A percentile compares a stretch with the other conserved stretches of the same genome.
phyloP scores from a whole-genome alignment of 2,113 vertebrate species.

The Bagarius yarrelli region DNA sequence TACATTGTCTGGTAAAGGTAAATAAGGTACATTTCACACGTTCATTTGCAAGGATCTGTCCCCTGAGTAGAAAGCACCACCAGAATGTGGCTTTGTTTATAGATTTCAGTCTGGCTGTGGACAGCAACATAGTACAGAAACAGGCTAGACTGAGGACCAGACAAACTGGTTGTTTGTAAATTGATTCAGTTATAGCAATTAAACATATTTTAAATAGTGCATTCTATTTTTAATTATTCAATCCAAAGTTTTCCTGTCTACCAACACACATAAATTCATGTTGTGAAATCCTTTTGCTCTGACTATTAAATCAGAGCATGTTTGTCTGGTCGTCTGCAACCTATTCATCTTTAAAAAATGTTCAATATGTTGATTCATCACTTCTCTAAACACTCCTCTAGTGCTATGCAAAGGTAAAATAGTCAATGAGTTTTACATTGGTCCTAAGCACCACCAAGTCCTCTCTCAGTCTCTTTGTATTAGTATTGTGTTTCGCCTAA shows the following conservation, averaged over 20 bases:
- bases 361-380: neutral
- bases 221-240: neutral
- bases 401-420: neutral
- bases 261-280: neutral
- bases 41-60: neutral
- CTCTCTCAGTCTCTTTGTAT: neutral
- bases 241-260: neutral
- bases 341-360: neutral
- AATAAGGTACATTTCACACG: neutral
- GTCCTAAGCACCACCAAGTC: neutral
- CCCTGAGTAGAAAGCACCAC: neutral
- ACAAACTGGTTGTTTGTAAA: neutral
- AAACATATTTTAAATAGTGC: too few relatives aligned
- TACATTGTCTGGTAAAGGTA: neutral
- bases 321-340: neutral
- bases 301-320: neutral
- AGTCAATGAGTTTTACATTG: neutral
- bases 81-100: too few relatives aligned
- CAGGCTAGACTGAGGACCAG: neutral
- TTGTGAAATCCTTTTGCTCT: neutral
- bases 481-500: constrained; percentile 11
- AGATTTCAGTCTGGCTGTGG: neutral
- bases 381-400: neutral
- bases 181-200: too few relatives aligned
- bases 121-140: neutral